Evolutionary conservation across 2,888 invertebrate species (phyloP).

Genomic region (Baccha elongata): DNA sequence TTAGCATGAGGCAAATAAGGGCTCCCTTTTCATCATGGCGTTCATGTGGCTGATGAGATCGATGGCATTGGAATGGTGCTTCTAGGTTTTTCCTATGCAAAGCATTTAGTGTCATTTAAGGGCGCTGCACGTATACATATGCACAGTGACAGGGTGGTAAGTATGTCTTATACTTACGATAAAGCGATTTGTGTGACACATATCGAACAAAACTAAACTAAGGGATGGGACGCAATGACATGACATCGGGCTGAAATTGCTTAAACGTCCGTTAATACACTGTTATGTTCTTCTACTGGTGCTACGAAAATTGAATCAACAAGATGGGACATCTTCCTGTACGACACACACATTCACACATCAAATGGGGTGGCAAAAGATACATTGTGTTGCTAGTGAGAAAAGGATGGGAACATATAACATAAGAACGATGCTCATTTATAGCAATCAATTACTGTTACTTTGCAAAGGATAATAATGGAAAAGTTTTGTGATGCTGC

Average conservation of each 20-base stretch:
- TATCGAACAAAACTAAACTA: constrained; percentile 27
- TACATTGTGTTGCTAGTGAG: not conserved
- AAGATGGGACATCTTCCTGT: constrained; percentile 66
- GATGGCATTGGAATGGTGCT: constrained; percentile 12
- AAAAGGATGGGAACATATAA: constrained; percentile 22
- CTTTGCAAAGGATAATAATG: constrained; percentile 69
- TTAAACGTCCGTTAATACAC: constrained; percentile 70
- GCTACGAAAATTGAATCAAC: constrained; percentile 70
- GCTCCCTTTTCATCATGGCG: constrained; percentile 12
- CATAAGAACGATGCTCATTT: constrained; percentile 62
- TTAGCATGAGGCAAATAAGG: constrained; percentile 42
- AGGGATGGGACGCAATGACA: constrained; percentile 21
- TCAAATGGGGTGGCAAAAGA: not conserved
- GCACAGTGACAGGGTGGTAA: constrained; percentile 47
- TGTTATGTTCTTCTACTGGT: constrained; percentile 53
- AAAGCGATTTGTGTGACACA: constrained; percentile 71
- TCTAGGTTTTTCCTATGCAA: constrained; percentile 29
- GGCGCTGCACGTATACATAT: constrained; percentile 40
- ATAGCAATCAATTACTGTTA: constrained; percentile 73
- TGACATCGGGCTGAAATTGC: constrained; percentile 70
- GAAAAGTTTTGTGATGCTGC: constrained; percentile 64
- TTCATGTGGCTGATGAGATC: constrained; percentile 6
- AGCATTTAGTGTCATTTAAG: constrained; percentile 44
- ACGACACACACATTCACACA: constrained; percentile 1
- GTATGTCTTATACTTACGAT: constrained; percentile 34